A percentile compares a stretch with the other conserved stretches of the same genome.
phyloP scores from a whole-genome alignment of 2,888 invertebrate genomes.

The Lissonota sp. region DNA sequence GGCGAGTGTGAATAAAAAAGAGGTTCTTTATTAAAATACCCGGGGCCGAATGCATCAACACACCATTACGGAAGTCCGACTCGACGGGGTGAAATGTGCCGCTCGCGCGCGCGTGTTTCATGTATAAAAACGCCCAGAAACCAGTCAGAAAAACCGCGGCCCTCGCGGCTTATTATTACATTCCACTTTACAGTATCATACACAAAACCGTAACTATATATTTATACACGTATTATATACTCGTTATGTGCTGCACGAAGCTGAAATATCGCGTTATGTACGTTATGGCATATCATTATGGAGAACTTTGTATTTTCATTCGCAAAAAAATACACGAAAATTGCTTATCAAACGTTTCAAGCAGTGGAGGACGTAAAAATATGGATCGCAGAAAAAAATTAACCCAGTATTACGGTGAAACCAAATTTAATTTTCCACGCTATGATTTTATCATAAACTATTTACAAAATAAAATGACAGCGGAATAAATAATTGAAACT shows the following conservation, averaged over 20 bases:
- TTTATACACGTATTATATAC: conserved; percentile 7
- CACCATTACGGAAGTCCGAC: conserved; percentile 62
- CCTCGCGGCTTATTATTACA: conserved; percentile 59
- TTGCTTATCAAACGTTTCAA: conserved; percentile 40
- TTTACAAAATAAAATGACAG: no score
- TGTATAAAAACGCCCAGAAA: conserved; percentile 18
- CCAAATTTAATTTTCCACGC: no score
- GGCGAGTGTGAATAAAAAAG: conserved; percentile 76
- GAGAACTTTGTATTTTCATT: conserved; percentile 4
- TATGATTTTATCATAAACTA: no score
- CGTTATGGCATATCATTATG: conserved; percentile 56
- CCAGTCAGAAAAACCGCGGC: conserved; percentile 52
- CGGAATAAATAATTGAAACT: no score
- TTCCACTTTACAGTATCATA: conserved; percentile 53
- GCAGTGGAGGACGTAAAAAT: conserved; percentile 2
- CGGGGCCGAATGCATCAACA: conserved; percentile 61
- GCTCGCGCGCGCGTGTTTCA: conserved; percentile 25
- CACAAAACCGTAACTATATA: neutral
- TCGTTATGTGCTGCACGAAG: conserved; percentile 56
- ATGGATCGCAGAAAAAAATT: neutral
- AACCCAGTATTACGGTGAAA: no score
- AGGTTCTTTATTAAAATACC: conserved; percentile 81
- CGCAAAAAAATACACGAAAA: conserved; percentile 19
- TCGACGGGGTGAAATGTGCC: conserved; percentile 56
- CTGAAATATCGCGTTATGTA: conserved; percentile 52